Percentiles rank a stretch among this genome's conserved stretches.
These are phyloP conservation scores for Thalassaphorura encarpata DNA, from an alignment of 1,140 invertebrate species.

Conservation along the genomic window DNA sequence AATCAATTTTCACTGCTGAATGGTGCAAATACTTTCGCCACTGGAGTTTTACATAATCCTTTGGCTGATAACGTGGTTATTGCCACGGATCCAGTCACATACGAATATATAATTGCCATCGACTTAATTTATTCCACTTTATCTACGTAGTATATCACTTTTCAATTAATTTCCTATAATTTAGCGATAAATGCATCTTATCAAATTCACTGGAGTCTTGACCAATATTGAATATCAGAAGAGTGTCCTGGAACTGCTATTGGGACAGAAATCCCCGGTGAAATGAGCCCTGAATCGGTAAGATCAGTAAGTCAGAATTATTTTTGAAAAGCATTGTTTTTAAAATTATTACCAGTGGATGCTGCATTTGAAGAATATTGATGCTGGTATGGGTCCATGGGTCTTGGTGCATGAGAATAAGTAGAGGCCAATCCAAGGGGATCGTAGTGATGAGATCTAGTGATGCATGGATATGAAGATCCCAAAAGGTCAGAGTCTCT, in stretches of 20 bases:
- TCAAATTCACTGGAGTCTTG: constrained; percentile 52
- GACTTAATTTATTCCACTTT: too few species aligned
- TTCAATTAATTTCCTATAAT: too few species aligned
- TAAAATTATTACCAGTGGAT: constrained; percentile 16
- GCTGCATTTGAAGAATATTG: constrained; percentile 35
- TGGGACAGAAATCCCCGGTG: constrained; percentile 57
- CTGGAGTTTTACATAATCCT: too few species aligned
- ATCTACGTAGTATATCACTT: too few species aligned
- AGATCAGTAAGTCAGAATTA: constrained; percentile 1
- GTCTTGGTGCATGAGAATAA: constrained; percentile 52
- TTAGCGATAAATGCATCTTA: too few species aligned
- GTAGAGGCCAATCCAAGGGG: constrained; percentile 53
- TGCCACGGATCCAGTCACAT: too few species aligned
- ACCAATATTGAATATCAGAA: constrained; percentile 58
- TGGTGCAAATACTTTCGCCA: too few species aligned
- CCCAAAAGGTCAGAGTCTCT: constrained; percentile 43
- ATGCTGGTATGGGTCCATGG: constrained; percentile 47
- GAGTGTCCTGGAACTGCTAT: constrained; percentile 55
- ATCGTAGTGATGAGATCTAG: constrained; percentile 48
- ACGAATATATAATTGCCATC: too few species aligned
- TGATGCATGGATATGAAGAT: constrained; percentile 52
- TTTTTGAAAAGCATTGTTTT: neutral
- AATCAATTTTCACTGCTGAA: too few species aligned
- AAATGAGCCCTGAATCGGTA: constrained; percentile 49
- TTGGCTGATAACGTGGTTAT: too few species aligned